Base-by-base conservation (phyloP, 1,140 invertebrate genomes). In the Hypsibius dujardini region DNA sequence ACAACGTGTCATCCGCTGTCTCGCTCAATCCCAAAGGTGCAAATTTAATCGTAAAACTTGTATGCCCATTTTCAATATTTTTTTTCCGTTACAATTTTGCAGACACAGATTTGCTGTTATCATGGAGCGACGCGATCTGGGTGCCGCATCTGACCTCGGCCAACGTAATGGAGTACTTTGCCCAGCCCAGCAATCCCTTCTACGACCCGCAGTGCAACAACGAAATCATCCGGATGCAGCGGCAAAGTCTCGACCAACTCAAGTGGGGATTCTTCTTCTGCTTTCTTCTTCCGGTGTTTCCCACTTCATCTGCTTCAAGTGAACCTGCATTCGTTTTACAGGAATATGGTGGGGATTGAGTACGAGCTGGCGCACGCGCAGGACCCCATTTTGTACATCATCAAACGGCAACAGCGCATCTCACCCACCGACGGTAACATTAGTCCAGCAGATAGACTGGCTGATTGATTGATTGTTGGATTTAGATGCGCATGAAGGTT, bases 161-260 rank as follows among this genome's bases (percentile, higher is more conserved):
- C 45, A 97, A 94, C 78, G 87, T 97, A 56, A 87, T 98, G 86
- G 90, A 95, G 76, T 98, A 98, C 78, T 98, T 98, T 81, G 90
- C 90, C 2, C 90, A 95, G 78, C 84, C n/a, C n/a, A n/a, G 89
- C 74, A 90, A 87, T 59, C 97, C 97, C 83, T 97, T 97, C 78
- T 98, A 94, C 78, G 94, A 97, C 76, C 83, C 88, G 70, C 92
- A 88, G 15, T 97, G 92, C 77, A 96, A 96, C 77, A 98, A 98
- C 84, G 92, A 96, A 83, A 87, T 88, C 71, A 85, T 96, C 67
- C 92, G 92, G 84, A 97, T 97, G 93, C 93, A 96, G 78, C 84
- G 91, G 70, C 81, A 92, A 1, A 91, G 84, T 77, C 84, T 88
- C 46, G 92, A 95, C 74, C 90, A 95, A 76, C 79, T 95, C 70